Percentiles rank a stretch among this genome's conserved stretches.
Evolutionary conservation across 2,888 invertebrate species (phyloP).

Genomic region (Ochropleura leucogaster): DNA sequence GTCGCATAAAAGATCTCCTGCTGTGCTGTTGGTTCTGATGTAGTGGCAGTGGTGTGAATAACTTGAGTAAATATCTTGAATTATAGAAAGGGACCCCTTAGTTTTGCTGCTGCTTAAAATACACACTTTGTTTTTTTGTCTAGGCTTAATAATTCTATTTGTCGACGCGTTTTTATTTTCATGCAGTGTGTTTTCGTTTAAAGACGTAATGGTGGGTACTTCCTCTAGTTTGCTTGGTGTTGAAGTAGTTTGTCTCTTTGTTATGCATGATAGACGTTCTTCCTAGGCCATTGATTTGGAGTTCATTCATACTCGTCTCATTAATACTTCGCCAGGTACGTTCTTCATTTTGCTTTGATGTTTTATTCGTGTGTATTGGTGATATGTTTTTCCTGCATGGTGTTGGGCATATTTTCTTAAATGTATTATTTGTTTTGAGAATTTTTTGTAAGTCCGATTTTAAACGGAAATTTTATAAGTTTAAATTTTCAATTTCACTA

Average conservation of each 20-base stretch:
- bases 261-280: too few species aligned
- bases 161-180: too few species aligned
- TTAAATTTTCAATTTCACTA: conserved; percentile 4
- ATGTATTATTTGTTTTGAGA: background rate
- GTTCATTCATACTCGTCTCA: background rate
- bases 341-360: background rate
- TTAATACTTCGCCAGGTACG: background rate
- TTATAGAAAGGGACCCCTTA: background rate
- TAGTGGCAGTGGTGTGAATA: conserved; percentile 10
- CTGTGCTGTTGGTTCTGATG: background rate
- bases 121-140: too few species aligned
- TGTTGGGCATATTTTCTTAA: conserved; percentile 19
- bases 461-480: conserved; percentile 2
- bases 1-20: too few species aligned
- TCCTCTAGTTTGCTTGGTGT: too few species aligned
- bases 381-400: background rate
- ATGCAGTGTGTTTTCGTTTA: too few species aligned
- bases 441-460: conserved; percentile 16
- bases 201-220: too few species aligned
- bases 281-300: background rate
- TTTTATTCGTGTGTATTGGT: conserved; percentile 3
- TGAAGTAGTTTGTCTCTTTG: too few species aligned
- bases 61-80: background rate
- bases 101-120: too few species aligned
- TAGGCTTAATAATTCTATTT: too few species aligned